Percentiles rank a stretch among this genome's conserved stretches.
These are phyloP conservation scores for Entomobrya proxima DNA, from an alignment of 2,888 invertebrate genomes.

Conservation along the genomic window DNA sequence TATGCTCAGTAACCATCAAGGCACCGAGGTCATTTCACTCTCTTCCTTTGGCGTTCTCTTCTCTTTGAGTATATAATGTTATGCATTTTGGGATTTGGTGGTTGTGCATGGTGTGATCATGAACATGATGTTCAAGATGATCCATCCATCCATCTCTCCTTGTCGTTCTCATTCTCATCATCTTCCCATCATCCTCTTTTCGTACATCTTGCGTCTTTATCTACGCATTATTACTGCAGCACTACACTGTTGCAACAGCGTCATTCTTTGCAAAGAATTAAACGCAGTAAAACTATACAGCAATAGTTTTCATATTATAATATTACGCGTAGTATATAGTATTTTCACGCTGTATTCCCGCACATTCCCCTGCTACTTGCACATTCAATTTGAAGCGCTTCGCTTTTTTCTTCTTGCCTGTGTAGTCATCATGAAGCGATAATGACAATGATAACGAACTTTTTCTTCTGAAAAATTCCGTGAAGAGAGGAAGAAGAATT, in stretches of 20 bases:
- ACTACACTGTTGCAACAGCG: background rate
- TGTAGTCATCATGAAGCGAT: background rate
- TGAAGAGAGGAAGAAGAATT: conserved; percentile 24
- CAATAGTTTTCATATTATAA: no score
- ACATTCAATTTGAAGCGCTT: conserved; percentile 5
- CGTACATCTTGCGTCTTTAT: background rate
- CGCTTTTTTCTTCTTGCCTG: background rate
- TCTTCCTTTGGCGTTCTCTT: background rate
- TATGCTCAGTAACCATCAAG: conserved; percentile 47
- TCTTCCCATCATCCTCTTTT: background rate
- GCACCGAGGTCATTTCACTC: conserved; percentile 60
- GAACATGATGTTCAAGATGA: background rate
- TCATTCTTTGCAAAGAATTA: no score
- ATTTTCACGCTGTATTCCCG: background rate
- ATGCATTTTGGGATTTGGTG: background rate
- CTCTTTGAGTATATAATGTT: background rate
- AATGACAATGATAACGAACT: background rate
- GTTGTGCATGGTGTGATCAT: background rate
- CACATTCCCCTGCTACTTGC: background rate
- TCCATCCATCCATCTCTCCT: conserved; percentile 3
- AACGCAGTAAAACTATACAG: no score
- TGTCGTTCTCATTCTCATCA: background rate
- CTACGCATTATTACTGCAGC: background rate
- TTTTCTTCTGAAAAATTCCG: background rate
- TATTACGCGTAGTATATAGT: no score